These are phyloP conservation scores for Napeogenes inachia DNA, from an alignment of 2,888 invertebrate species.

Conservation along the genomic window DNA sequence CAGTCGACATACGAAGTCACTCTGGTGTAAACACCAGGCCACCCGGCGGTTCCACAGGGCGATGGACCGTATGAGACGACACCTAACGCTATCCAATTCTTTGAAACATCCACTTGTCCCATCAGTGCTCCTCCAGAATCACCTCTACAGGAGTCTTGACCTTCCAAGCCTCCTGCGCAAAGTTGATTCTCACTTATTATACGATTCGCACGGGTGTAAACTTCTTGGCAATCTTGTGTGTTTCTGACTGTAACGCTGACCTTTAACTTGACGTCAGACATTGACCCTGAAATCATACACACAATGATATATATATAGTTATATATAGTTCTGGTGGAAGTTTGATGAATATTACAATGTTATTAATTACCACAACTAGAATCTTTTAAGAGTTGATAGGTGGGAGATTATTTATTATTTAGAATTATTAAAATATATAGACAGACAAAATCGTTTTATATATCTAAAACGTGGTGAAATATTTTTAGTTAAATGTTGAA, in stretches of 20 bases:
- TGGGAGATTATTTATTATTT: no score
- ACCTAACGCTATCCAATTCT: conserved; percentile 78
- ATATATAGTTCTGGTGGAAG: no score
- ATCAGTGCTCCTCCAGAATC: conserved; percentile 83
- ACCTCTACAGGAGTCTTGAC: conserved; percentile 80
- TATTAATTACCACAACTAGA: no score
- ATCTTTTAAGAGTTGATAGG: no score
- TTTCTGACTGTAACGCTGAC: conserved; percentile 62
- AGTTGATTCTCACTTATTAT: conserved; percentile 74
- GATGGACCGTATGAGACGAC: conserved; percentile 74
- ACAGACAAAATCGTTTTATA: no score
- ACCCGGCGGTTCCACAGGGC: conserved; percentile 59
- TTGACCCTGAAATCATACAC: conserved; percentile 48
- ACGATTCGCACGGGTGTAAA: conserved; percentile 71
- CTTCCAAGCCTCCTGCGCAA: conserved; percentile 80
- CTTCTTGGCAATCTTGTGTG: conserved; percentile 64
- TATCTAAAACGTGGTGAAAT: no score
- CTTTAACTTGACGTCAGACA: conserved; percentile 76
- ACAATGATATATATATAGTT: neutral
- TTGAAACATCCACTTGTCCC: conserved; percentile 44
- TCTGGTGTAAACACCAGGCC: conserved; percentile 46
- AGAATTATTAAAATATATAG: no score
- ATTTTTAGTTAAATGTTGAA: no score
- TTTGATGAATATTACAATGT: no score
- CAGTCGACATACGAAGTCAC: conserved; percentile 9